phyloP scores from a whole-genome alignment of 2,888 invertebrate genomes.

The Phorcus lineatus region DNA sequence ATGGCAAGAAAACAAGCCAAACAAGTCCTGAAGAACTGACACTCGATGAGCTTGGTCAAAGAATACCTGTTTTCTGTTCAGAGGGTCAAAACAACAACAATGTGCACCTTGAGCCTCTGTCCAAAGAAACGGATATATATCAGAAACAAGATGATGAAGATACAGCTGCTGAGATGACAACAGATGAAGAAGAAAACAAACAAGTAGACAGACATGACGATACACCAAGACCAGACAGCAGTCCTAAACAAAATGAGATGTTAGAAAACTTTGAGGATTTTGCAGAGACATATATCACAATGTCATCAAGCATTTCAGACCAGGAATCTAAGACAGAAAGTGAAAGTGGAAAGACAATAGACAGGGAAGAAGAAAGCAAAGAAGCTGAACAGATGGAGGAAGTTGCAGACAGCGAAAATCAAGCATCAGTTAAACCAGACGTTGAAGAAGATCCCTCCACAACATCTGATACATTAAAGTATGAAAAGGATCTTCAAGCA shows the following conservation, averaged over 20 bases:
- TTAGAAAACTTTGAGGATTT: conserved; percentile 12
- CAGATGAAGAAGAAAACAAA: not conserved
- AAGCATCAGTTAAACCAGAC: too few species aligned
- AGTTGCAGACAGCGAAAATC: too few species aligned
- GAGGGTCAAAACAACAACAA: not conserved
- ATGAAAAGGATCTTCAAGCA: too few species aligned
- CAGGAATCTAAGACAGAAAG: not conserved
- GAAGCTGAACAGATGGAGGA: not conserved
- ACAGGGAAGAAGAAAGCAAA: not conserved
- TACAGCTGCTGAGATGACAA: not conserved
- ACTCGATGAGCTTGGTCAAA: not conserved
- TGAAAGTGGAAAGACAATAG: not conserved
- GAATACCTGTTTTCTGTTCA: not conserved
- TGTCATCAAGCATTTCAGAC: conserved; percentile 18
- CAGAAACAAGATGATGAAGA: not conserved
- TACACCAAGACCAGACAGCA: not conserved
- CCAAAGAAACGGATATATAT: not conserved
- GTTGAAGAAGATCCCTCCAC: too few species aligned
- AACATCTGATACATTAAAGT: too few species aligned
- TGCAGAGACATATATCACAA: conserved; percentile 6
- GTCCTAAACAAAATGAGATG: not conserved
- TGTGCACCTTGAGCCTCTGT: not conserved
- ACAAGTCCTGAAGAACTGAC: not conserved
- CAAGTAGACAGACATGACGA: not conserved
- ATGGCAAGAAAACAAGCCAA: not conserved